Evolutionary conservation across 2,113 vertebrate species (phyloP).

Genomic region (Tachysurus vachellii): DNA sequence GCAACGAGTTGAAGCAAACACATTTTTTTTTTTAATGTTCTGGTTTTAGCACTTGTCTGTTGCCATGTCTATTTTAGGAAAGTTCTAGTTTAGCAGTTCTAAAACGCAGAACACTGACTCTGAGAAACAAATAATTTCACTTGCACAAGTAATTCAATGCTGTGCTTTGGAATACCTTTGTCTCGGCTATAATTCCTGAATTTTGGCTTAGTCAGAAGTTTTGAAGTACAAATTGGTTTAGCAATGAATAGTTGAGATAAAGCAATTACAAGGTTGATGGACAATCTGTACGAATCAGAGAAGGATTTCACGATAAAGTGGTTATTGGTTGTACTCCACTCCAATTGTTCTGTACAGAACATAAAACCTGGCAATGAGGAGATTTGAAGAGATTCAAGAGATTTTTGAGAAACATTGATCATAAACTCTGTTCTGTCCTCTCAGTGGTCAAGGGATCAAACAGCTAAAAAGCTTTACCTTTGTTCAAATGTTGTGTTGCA

Average conservation of each 20-base stretch:
- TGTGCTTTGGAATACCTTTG: neutral
- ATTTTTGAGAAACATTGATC: neutral
- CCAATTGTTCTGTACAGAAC: neutral
- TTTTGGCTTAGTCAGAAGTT: constrained; percentile 12
- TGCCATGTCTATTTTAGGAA: constrained; percentile 10
- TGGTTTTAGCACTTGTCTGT: constrained; percentile 9
- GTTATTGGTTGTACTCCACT: neutral
- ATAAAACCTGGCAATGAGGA: neutral
- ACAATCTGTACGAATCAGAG: neutral
- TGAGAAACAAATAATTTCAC: neutral
- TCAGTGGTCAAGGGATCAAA: neutral
- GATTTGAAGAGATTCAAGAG: neutral
- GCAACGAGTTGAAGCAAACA: neutral
- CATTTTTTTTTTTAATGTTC: constrained; percentile 3
- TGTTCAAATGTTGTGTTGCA: constrained; percentile 1
- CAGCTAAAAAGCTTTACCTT: neutral
- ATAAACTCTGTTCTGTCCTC: neutral
- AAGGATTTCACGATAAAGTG: constrained; percentile 2
- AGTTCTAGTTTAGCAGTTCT: neutral
- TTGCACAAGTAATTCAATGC: constrained; percentile 32
- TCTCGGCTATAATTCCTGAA: constrained; percentile 46
- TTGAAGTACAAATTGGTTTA: constrained; percentile 49
- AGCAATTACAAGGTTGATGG: neutral
- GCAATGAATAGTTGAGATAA: constrained; percentile 49
- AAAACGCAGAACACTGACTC: constrained; percentile 16